Base-by-base conservation (phyloP, 1,140 invertebrate genomes). In the Meloidogyne floridensis region DNA sequence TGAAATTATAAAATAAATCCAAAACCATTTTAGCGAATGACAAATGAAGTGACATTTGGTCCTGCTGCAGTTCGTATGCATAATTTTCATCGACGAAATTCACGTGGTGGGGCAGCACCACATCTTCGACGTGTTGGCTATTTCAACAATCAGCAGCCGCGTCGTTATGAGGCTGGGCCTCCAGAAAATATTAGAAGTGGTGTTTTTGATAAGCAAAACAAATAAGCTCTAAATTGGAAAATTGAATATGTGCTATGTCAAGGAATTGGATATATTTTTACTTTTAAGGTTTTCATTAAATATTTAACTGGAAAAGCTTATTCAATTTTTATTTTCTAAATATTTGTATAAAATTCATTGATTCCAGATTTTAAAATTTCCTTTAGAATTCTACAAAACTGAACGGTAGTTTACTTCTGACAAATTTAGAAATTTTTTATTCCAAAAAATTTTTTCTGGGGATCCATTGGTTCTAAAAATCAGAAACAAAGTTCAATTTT, bases 41-140 rank as follows among this genome's bases (percentile, higher is more conserved):
- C 77, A 11, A 79, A 79, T 53, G 65, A 79, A 69, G 77, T 71
- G 8, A 79, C 77, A 47, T 79, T 79, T 70, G 77, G 77, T 51
- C 75, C 56, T 43, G 43, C 43, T 56, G 75, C 69, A 76, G 75
- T 76, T 7, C 11, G 56, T 6, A n/a, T 76, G 56, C 43, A 13
- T 2, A 75, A 43, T 56, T 56, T n/a, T 43, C 42, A 65, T 7
- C 0, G 20, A 6, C 42, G 59, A 11, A 9, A 18, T 6, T 11
- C 11, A 42, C 69, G 32, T 53, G 32, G 15, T 32, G 10, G 13
- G 2, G 65, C 54, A 54, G 43, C 18, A 6, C 15, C 7, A n/a
- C 47, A 15, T 53, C 47, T 11, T 65, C 10, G 59, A 65, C 59
- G 59, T 65, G 47, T 47, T 6, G 59, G 59, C 7, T 65, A 65